Evolutionary conservation across 2,797 vertebrate species (phyloP), one percentile per base, ranked within the genome.

Genomic region (Oceanodroma leucorhoa): DNA sequence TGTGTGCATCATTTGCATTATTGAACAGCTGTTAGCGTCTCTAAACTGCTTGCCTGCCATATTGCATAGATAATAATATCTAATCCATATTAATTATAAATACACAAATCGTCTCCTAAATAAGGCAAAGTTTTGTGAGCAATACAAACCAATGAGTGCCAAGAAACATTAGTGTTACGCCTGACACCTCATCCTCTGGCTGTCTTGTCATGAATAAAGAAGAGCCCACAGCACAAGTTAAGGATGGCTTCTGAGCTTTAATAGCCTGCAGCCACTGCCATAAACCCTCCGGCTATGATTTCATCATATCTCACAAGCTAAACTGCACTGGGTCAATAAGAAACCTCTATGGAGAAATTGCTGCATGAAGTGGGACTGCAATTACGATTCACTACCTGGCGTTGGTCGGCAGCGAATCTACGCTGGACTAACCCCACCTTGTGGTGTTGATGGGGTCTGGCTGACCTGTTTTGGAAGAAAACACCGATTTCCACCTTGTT

Each of bases 81-180:
- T 97, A 97, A 98, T 98, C 97, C 95, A 94, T 97, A 98, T 97
- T 97, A 98, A 98, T 98, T 98, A 97, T 94, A 97, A 98, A 98
- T 94, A 94, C 92, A 97, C 97, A 97, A 95, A 89, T 91, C 73
- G 54, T 90, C 78, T 97, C 93, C 97, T 96, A 97, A 97, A 96
- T 93, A 96, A 94, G 86, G 90, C 89, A 79, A 95, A 96, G 79
- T 90, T 97, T 80, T 90, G 95, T 20, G 89, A 95, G 81, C 77
- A 73, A 27, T 46, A 66, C 86, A 94, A 94, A 96, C 91, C 77
- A 96, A 83, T 41, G 95, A 83, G 82, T 97, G 98, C 97, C 93
- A 96, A 91, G 93, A 94, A 94, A 64, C 7, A 86, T 97, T 97
- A 96, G 96, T 94, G 96, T 96, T 96, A 95, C 43, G 14, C 92